Evolutionary conservation across 2,888 invertebrate genomes (phyloP).

Genomic region (Hololepta plana): DNA sequence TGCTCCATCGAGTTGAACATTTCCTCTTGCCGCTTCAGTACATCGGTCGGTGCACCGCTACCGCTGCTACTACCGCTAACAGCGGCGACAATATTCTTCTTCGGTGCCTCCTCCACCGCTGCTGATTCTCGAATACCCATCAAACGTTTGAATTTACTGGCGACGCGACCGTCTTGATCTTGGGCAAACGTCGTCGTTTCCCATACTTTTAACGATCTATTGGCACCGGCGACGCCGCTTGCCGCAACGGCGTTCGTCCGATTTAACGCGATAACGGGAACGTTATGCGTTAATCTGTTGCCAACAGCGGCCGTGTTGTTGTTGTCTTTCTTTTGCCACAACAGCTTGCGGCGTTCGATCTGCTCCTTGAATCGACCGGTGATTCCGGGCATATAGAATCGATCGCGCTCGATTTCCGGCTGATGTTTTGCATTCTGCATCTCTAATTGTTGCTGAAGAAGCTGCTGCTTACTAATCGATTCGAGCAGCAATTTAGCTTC

Average conservation of each 20-base stretch:
- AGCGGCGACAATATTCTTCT: conserved; percentile 21
- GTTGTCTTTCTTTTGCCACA: conserved; percentile 67
- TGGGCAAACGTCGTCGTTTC: conserved; percentile 74
- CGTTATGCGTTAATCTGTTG: no score
- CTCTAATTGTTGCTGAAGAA: neutral
- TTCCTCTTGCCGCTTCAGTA: conserved; percentile 58
- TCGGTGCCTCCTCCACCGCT: conserved; percentile 30
- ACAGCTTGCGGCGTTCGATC: conserved; percentile 76
- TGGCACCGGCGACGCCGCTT: conserved; percentile 15
- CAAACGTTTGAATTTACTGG: conserved; percentile 86
- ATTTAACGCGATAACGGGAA: conserved; percentile 1
- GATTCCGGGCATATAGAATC: conserved; percentile 25
- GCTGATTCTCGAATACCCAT: conserved; percentile 77
- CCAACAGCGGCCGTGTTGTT: conserved; percentile 6
- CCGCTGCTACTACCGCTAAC: conserved; percentile 24
- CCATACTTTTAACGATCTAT: conserved; percentile 37
- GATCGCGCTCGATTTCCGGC: conserved; percentile 7
- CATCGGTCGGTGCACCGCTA: conserved; percentile 23
- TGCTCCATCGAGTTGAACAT: conserved; percentile 88
- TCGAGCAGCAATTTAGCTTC: no score
- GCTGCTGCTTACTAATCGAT: no score
- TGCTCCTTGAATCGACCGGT: conserved; percentile 67
- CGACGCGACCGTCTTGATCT: conserved; percentile 61
- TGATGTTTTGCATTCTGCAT: conserved; percentile 6
- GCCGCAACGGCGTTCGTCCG: conserved; percentile 5